Evolutionary conservation across 2,113 vertebrate genomes (phyloP).

Genomic region (Mirza zaza): DNA sequence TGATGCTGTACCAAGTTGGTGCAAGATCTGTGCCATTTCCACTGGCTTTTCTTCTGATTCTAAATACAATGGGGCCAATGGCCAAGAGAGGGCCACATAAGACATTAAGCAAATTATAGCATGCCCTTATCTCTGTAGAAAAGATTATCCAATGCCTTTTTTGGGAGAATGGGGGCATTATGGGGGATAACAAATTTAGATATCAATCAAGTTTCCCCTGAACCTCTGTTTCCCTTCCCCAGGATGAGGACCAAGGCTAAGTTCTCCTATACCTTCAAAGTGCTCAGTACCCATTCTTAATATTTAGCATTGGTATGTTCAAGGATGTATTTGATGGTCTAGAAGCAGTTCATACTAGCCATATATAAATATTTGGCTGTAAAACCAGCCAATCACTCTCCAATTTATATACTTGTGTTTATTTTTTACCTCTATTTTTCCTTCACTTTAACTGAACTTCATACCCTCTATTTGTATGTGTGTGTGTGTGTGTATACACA

Average conservation of each 20-base stretch:
- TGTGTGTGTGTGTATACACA: no score
- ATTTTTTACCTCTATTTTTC: neutral
- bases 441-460: neutral
- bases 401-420: neutral
- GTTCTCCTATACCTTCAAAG: neutral
- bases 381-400: neutral
- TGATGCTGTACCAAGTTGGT: neutral
- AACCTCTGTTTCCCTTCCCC: neutral
- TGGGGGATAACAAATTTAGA: neutral
- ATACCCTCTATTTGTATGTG: neutral
- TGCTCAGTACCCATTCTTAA: neutral
- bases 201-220: fast-evolving
- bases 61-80: neutral
- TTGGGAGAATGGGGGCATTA: no score
- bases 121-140: fast-evolving
- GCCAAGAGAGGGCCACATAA: neutral
- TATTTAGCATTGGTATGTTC: neutral
- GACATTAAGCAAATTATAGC: neutral
- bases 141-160: neutral
- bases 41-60: neutral
- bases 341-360: neutral
- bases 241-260: no score
- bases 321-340: neutral
- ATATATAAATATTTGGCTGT: neutral
- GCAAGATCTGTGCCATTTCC: neutral